Evolutionary conservation across 2,113 vertebrate species (phyloP).

Genomic region (Rutilus rutilus): DNA sequence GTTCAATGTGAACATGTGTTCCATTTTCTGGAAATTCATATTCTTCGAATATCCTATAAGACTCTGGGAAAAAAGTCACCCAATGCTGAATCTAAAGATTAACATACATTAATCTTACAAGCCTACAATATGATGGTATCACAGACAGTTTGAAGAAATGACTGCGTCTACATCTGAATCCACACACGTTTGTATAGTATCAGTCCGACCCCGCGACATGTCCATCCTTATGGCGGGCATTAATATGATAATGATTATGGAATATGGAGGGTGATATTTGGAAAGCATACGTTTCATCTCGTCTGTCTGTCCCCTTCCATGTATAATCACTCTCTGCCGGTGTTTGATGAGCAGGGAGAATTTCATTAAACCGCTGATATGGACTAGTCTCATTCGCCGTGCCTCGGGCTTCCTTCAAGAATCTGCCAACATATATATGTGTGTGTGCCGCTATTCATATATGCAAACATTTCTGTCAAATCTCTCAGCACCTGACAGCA

Average conservation of each 20-base stretch:
- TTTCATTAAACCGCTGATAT: conserved; percentile 57
- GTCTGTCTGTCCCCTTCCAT: conserved; percentile 40
- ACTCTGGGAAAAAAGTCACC: neutral
- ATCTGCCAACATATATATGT: conserved; percentile 49
- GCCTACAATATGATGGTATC: neutral
- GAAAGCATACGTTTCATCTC: conserved; percentile 42
- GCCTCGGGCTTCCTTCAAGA: conserved; percentile 43
- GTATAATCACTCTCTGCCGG: conserved; percentile 42
- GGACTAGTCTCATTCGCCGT: conserved; percentile 44
- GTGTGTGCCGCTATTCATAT: conserved; percentile 77
- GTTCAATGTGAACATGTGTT: no score
- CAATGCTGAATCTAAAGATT: neutral
- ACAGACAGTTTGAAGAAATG: neutral
- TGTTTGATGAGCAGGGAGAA: conserved; percentile 56
- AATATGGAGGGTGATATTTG: conserved; percentile 43
- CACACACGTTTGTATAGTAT: neutral
- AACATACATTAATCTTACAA: no score
- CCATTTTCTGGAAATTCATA: no score
- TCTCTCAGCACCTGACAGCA: conserved; percentile 76
- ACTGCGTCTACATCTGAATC: neutral
- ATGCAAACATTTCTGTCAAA: conserved; percentile 81
- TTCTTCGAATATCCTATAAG: neutral
- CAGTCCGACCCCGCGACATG: neutral
- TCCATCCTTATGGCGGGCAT: conserved; percentile 19
- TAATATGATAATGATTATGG: conserved; percentile 45